Evolutionary conservation across 2,888 invertebrate species (phyloP).

Genomic region (Shargacucullia verbasci): DNA sequence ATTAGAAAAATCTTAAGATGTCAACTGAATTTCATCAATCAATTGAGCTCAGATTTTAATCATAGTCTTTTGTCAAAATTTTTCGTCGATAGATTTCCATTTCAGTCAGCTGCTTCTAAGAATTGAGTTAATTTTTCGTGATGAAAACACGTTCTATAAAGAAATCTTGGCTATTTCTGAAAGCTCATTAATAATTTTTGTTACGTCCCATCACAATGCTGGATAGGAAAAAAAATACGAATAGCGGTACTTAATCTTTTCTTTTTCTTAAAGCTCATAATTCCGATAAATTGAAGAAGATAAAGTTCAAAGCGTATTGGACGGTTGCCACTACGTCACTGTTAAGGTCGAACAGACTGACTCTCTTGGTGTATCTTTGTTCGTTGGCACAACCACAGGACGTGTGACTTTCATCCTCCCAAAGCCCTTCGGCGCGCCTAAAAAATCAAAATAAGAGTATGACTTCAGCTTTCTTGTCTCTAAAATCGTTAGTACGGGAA

Average conservation of each 20-base stretch:
- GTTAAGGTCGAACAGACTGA: no score
- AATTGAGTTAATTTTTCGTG: conserved; percentile 35
- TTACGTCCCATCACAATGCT: conserved; percentile 19
- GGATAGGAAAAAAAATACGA: neutral
- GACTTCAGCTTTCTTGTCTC: conserved; percentile 11
- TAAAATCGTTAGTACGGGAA: conserved; percentile 53
- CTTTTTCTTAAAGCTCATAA: no score
- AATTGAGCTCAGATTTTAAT: conserved; percentile 52
- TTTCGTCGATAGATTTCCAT: conserved; percentile 47
- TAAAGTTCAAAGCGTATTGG: no score
- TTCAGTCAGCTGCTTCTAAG: conserved; percentile 41
- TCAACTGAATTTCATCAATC: conserved; percentile 58
- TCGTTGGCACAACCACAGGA: no score
- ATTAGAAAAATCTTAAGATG: conserved; percentile 42
- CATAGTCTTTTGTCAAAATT: conserved; percentile 53
- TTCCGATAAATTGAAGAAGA: no score
- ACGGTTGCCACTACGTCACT: no score
- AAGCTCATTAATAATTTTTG: conserved; percentile 36
- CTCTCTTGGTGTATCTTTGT: no score
- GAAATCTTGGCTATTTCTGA: conserved; percentile 30
- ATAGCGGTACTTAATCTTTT: no score
- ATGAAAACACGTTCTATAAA: conserved; percentile 21
- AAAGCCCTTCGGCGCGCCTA: no score
- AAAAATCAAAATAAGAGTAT: neutral
- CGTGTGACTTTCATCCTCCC: no score